These are phyloP conservation scores for Magallana nippona DNA, from an alignment of 2,888 invertebrate genomes.

Conservation along the genomic window DNA sequence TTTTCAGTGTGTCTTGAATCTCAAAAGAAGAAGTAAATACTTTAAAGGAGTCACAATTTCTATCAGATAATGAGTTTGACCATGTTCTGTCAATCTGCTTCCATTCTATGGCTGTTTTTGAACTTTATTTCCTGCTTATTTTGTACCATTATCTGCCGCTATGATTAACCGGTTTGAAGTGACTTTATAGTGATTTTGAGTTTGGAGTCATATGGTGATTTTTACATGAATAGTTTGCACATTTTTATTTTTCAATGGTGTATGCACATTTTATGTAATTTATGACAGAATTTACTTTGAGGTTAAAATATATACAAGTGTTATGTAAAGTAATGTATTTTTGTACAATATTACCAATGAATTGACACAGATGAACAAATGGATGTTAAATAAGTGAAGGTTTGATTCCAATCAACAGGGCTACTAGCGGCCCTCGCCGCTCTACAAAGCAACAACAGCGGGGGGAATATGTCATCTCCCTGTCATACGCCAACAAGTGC, in stretches of 20 bases:
- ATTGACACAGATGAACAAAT: not conserved
- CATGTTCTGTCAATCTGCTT: too few relatives aligned
- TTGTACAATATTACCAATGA: not conserved
- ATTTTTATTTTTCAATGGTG: constrained; percentile 18
- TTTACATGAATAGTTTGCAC: not conserved
- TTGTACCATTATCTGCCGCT: too few relatives aligned
- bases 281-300: not conserved
- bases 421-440: constrained; percentile 70
- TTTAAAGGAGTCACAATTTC: too few relatives aligned
- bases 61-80: too few relatives aligned
- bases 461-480: constrained; percentile 58
- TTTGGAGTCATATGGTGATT: constrained; percentile 9
- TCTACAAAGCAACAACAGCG: constrained; percentile 64
- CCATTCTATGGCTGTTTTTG: too few relatives aligned
- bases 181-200: not conserved
- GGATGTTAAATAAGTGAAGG: constrained; percentile 28
- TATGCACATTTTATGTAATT: not conserved
- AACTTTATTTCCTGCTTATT: not conserved
- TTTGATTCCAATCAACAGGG: constrained; percentile 57
- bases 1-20: too few relatives aligned
- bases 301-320: not conserved
- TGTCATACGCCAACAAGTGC: constrained; percentile 46
- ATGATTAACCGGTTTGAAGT: not conserved
- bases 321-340: not conserved
- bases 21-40: too few relatives aligned